Evolutionary conservation across 2,113 vertebrate species (phyloP).

Genomic region (Trichomycterus rosablanca): DNA sequence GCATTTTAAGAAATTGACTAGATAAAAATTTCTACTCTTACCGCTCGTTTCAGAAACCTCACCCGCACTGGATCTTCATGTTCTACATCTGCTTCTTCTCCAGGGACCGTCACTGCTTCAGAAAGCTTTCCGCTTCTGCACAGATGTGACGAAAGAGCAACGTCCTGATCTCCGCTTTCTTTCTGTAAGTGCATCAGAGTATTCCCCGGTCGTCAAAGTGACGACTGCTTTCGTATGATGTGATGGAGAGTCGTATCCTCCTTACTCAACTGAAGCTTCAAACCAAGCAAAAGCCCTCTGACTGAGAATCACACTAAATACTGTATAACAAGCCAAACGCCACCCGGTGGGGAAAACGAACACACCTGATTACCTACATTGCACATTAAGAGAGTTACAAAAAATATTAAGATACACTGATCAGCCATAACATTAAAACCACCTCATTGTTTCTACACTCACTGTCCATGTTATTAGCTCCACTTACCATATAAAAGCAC

Average conservation of each 20-base stretch:
- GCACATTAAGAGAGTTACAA: no score
- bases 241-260: background rate
- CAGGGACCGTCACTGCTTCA: background rate
- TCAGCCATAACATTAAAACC: no score
- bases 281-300: constrained; percentile 42
- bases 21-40: no score
- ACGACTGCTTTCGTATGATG: constrained; percentile 6
- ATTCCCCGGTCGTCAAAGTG: no score
- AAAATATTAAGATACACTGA: no score
- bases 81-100: constrained; percentile 1
- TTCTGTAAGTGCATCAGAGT: background rate
- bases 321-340: constrained; percentile 46
- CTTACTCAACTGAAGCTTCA: constrained; percentile 15
- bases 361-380: background rate
- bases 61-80: background rate
- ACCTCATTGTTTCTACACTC: no score
- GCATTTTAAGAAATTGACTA: no score
- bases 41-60: background rate
- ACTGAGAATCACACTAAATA: constrained; percentile 19
- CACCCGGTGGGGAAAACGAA: constrained; percentile 30
- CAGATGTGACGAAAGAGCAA: background rate
- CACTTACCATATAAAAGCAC: no score
- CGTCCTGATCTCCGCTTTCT: no score
- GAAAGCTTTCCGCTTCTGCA: background rate
- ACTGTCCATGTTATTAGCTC: no score